Base-by-base conservation (phyloP, 2,113 vertebrate genomes). In the Panthera leo region DNA sequence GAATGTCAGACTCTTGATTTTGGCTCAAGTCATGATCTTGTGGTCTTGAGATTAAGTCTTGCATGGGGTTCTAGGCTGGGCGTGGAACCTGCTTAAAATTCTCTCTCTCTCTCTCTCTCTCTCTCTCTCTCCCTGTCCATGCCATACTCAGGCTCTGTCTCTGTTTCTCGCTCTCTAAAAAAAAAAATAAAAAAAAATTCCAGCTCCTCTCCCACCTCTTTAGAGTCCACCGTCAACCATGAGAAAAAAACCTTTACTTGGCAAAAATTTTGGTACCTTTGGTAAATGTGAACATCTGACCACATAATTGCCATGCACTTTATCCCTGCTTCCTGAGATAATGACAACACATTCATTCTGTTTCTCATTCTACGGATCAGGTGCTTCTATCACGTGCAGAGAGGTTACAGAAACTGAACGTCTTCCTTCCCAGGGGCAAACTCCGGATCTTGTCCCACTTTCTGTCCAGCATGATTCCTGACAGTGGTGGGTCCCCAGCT, bases 321-420 rank as follows among this genome's bases (percentile, higher is more conserved):
- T 15, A 58, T 25, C 25, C 9, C 23, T n/a, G 9, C 31, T 23
- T 36, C 63, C 45, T 85, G 79, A 70, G 39, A 23, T 51, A 63
- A 79, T 8, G 4, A 2, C 12, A 42, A 2, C 3, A 6, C 3
- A 7, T 9, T 58, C 16, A 5, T 34, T 14, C 25, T 79, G 11
- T 36, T 68, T 65, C 29, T 65, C 5, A 2, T 75, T 75, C 70
- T 27, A 27, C 36, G 34, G 8, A n/a, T 36, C 51, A 63, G 21
- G 11, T n/a, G 16, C 21, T n/a, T 9, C n/a, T 4, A 12, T 39
- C 18, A 34, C 34, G 45, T 7, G 15, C 34, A 45, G 36, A 95
- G 61, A 51, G 29, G 5, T 13, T n/a, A 9, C 27, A 12, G 67
- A 92, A 39, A 29, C 5, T 48, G 5, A 76, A 23, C 16, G 27